Conservation (phyloP, 1,140 invertebrate species). For the Agrilus planipennis region DNA sequence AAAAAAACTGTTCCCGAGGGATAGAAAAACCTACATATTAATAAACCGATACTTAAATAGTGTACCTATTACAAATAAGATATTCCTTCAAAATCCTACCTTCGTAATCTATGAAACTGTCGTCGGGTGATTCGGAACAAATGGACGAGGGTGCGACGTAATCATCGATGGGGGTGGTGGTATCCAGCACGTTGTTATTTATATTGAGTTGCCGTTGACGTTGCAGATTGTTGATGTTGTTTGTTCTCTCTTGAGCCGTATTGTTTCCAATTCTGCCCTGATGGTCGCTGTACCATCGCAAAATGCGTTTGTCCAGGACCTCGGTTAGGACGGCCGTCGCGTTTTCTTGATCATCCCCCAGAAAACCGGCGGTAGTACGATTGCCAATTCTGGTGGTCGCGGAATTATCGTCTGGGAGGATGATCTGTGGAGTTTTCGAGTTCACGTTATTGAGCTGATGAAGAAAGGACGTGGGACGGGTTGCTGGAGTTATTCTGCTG, state of each 20-base stretch:
- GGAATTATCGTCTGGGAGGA: conserved; percentile 3
- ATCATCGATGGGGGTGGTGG: conserved; percentile 22
- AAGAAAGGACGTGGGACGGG: conserved; percentile 8
- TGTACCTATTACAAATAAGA: too few species aligned
- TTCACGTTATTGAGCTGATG: too few species aligned
- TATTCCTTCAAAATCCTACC: too few species aligned
- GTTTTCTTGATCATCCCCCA: not conserved
- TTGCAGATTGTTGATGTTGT: conserved; percentile 14
- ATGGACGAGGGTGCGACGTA: conserved; percentile 21
- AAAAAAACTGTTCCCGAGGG: too few species aligned
- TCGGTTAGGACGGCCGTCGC: not conserved
- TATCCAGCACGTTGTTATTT: conserved; percentile 33
- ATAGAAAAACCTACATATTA: too few species aligned
- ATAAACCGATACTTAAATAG: too few species aligned
- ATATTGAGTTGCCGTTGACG: conserved; percentile 9
- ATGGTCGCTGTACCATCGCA: too few species aligned
- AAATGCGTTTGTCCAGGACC: too few species aligned
- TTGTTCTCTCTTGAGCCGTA: conserved; percentile 8
- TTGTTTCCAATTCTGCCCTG: too few species aligned
- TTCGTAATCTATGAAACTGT: conserved; percentile 30
- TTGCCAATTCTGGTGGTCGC: conserved; percentile 1
- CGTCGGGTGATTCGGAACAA: conserved; percentile 31
- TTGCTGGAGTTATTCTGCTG: conserved; percentile 23
- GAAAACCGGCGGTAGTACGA: conserved; percentile 1
- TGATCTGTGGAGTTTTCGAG: too few species aligned